phyloP scores from a whole-genome alignment of 2,888 invertebrate species.

The Drosophila cognata region DNA sequence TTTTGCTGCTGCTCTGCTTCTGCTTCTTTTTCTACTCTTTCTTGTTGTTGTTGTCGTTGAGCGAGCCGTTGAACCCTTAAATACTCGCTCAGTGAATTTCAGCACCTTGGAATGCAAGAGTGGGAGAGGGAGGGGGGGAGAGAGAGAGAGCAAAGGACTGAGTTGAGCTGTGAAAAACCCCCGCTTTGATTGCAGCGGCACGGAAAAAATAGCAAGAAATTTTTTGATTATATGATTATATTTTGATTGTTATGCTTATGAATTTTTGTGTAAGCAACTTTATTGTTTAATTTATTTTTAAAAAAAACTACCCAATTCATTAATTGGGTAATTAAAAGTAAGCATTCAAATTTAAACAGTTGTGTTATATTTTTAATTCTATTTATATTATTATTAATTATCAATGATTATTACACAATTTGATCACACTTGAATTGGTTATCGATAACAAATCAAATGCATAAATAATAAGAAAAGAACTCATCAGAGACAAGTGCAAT shows the following conservation, averaged over 20 bases:
- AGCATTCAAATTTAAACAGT: neutral
- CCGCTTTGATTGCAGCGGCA: conserved; percentile 48
- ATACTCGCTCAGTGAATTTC: conserved; percentile 34
- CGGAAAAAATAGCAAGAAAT: conserved; percentile 16
- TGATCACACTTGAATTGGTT: neutral
- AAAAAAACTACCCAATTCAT: no score
- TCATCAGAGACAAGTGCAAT: conserved; percentile 6
- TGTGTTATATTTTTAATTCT: neutral
- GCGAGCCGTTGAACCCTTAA: conserved; percentile 49
- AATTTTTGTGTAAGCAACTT: no score
- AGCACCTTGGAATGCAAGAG: conserved; percentile 12
- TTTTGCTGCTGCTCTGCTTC: neutral
- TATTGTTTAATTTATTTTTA: no score
- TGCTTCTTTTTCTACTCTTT: neutral
- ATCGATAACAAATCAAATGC: neutral
- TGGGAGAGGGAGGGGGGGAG: neutral
- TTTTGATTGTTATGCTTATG: no score
- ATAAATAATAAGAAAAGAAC: neutral
- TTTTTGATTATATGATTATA: neutral
- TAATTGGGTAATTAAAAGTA: neutral
- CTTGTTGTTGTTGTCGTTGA: conserved; percentile 17
- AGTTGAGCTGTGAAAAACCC: conserved; percentile 23
- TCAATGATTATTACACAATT: neutral
- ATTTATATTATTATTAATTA: neutral
- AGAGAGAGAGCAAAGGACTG: neutral